Conservation (phyloP, 2,888 invertebrate genomes). For the Andrena hattorfiana region DNA sequence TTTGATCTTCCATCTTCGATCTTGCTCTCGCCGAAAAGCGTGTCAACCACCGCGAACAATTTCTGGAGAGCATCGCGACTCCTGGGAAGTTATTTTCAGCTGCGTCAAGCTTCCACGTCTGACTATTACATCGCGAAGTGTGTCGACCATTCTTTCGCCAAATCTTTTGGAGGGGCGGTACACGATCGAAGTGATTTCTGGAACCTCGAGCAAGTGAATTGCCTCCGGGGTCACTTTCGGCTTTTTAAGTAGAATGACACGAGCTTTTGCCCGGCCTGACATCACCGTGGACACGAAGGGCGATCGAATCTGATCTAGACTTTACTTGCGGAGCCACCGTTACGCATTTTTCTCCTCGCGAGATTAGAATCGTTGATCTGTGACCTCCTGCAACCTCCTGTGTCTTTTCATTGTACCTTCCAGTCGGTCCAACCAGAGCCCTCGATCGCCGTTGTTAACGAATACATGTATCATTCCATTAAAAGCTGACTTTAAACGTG, state of each 20-base stretch:
- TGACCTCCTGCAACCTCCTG: not conserved
- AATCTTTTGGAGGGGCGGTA: no score
- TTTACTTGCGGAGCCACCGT: conserved; percentile 29
- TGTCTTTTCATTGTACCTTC: not conserved
- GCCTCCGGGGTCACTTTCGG: not conserved
- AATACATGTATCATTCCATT: no score
- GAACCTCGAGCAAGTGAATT: not conserved
- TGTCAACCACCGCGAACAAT: no score
- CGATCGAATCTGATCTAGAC: conserved; percentile 43
- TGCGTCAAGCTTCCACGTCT: not conserved
- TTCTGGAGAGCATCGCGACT: no score
- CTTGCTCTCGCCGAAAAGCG: no score
- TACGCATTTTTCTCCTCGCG: not conserved
- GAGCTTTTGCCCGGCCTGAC: not conserved
- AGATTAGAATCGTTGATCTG: conserved; percentile 38
- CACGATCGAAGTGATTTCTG: no score
- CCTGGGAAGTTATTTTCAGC: not conserved
- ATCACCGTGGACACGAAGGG: no score
- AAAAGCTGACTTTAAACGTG: no score
- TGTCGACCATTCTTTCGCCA: no score
- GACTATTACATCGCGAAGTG: not conserved
- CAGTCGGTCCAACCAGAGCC: no score
- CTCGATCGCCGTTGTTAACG: no score
- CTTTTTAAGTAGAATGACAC: not conserved
- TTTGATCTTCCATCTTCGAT: no score